A percentile compares a stretch with the other conserved stretches of the same genome.
phyloP scores from a whole-genome alignment of 2,113 vertebrate species.

The Macrotis lagotis region DNA sequence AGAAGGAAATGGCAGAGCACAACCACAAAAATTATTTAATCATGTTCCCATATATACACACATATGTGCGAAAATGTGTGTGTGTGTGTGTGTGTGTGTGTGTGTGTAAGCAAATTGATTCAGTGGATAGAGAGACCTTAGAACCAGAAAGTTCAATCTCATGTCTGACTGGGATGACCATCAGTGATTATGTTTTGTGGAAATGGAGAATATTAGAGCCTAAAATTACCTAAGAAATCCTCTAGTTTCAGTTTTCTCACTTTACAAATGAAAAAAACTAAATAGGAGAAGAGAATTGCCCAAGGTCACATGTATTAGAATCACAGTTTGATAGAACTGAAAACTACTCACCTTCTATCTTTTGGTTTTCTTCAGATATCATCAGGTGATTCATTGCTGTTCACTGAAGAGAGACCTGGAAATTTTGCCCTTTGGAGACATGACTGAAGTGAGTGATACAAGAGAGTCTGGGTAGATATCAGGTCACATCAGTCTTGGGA shows the following conservation, averaged over 20 bases:
- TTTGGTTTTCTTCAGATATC: conserved; percentile 30
- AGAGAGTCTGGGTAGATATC: rapidly evolving
- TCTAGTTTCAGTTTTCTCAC: not conserved
- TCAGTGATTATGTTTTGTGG: not conserved
- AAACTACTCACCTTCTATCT: not conserved
- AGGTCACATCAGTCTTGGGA: not conserved
- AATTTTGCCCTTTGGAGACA: conserved; percentile 60
- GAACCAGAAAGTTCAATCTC: not conserved
- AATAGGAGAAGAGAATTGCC: not conserved
- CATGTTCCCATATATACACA: not conserved
- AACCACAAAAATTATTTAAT: not conserved
- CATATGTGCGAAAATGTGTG: not conserved
- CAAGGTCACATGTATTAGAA: not conserved
- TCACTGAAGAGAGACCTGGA: conserved; percentile 45
- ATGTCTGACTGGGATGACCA: not conserved
- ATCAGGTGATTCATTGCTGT: conserved; percentile 43
- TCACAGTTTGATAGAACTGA: not conserved
- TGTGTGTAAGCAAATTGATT: not conserved
- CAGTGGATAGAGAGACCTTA: not conserved
- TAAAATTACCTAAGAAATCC: not conserved
- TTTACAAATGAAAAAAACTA: too few relatives aligned
- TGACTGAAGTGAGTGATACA: conserved; percentile 48
- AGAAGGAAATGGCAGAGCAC: not conserved
- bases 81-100: not conserved
- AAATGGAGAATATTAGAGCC: not conserved